Conservation (phyloP, 2,888 invertebrate species). For the Tricholauxania praeusta region DNA sequence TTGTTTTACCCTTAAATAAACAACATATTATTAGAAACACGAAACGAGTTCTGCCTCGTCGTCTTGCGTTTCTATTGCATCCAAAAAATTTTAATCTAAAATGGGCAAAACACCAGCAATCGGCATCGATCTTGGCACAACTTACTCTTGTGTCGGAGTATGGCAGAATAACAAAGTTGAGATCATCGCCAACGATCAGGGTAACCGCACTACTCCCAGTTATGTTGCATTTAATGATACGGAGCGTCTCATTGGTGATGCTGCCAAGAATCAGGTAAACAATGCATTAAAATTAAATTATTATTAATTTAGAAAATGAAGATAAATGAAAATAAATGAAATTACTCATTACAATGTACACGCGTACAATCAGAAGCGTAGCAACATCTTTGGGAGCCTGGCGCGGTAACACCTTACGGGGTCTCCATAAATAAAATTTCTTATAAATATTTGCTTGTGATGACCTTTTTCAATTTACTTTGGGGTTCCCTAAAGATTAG, state of each 20-base stretch:
- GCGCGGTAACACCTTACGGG: background rate
- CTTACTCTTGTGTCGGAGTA: conserved; percentile 89
- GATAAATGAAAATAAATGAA: background rate
- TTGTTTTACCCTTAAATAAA: conserved; percentile 17
- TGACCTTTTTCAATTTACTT: too few species aligned
- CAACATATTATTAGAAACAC: too few species aligned
- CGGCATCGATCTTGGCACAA: conserved; percentile 89
- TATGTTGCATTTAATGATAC: conserved; percentile 90
- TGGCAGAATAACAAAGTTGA: conserved; percentile 86
- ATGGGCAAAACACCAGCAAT: conserved; percentile 72
- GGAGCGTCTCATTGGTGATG: conserved; percentile 87
- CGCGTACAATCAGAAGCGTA: too few species aligned
- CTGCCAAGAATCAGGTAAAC: conserved; percentile 84
- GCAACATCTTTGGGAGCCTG: background rate
- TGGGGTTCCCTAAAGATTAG: too few species aligned
- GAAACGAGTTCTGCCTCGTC: too few species aligned
- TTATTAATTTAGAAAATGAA: background rate
- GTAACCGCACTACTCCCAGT: conserved; percentile 88
- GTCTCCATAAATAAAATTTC: background rate
- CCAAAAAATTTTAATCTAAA: conserved; percentile 31
- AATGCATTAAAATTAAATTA: background rate
- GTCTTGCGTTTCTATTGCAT: too few species aligned
- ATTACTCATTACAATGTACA: background rate
- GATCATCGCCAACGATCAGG: conserved; percentile 90
- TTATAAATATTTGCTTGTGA: too few species aligned